phyloP scores from a whole-genome alignment of 2,888 invertebrate genomes.

The Diadegma fenestrale region DNA sequence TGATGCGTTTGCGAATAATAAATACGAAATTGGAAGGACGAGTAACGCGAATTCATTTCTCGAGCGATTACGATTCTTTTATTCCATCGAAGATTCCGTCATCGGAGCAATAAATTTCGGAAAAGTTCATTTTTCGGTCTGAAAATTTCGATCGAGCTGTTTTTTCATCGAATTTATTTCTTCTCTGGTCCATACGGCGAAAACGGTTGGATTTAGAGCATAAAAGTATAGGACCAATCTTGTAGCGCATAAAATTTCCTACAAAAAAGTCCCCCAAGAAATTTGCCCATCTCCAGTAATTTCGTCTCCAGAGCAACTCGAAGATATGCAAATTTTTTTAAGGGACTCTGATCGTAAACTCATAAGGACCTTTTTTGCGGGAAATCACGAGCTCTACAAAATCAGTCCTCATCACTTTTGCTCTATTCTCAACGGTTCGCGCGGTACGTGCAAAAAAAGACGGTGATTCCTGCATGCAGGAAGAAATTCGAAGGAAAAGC shows the following conservation, averaged over 20 bases:
- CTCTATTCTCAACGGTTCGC: not conserved
- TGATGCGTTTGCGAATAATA: not conserved
- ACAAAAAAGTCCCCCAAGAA: not conserved
- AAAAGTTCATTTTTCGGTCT: not conserved
- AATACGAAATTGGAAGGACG: not conserved
- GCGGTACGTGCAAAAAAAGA: not conserved
- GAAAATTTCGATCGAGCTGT: not conserved
- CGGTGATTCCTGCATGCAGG: not conserved
- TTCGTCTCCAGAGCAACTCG: not conserved
- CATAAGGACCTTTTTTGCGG: not conserved
- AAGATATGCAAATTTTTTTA: not conserved
- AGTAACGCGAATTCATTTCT: not conserved
- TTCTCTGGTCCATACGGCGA: not conserved
- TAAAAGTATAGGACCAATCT: not conserved
- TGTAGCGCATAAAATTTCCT: not conserved
- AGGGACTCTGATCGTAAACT: not conserved
- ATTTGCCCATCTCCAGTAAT: not conserved
- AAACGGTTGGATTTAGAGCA: not conserved
- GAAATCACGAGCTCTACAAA: not conserved
- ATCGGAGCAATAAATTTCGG: not conserved
- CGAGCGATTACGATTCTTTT: not conserved
- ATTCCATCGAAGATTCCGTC: not conserved
- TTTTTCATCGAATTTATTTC: not conserved
- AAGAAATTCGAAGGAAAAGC: not conserved
- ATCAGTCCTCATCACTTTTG: not conserved